Conservation (phyloP, 2,797 vertebrate genomes). For the Melanotaenia maccullochi region DNA sequence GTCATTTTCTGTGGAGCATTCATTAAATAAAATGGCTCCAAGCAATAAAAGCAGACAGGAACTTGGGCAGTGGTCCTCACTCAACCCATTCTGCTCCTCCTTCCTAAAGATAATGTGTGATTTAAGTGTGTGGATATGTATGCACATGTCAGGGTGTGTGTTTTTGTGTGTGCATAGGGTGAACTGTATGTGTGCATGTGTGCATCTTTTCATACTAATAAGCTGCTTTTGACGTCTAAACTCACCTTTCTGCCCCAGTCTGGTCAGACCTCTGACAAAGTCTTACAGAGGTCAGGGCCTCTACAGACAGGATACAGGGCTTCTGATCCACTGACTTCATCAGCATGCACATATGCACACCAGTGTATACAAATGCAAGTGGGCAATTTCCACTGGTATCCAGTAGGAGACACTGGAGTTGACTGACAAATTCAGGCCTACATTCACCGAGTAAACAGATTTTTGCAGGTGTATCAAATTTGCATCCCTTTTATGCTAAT, state of each 20-base stretch:
- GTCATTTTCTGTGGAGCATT: slow-evolving; percentile 61
- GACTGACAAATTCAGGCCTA: slow-evolving; percentile 36
- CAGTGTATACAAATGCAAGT: slow-evolving; percentile 43
- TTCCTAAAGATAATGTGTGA: slow-evolving; percentile 7
- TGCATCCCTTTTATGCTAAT: slow-evolving; percentile 16
- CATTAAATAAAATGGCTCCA: slow-evolving; percentile 69
- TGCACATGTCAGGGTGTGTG: slow-evolving; percentile 6
- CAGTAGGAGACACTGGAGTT: slow-evolving; percentile 28
- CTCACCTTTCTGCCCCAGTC: slow-evolving; percentile 59
- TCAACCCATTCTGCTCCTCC: slow-evolving; percentile 5
- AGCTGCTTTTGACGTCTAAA: slow-evolving; percentile 43
- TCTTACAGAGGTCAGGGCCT: slow-evolving; percentile 68
- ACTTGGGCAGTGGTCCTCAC: slow-evolving; percentile 22
- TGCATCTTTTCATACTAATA: slow-evolving; percentile 65
- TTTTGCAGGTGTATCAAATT: slow-evolving; percentile 18
- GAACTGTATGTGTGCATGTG: slow-evolving; percentile 1
- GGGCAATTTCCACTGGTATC: slow-evolving; percentile 4
- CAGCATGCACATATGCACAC: slow-evolving; percentile 50
- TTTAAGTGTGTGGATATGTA: slow-evolving; percentile 23
- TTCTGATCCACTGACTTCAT: slow-evolving; percentile 66
- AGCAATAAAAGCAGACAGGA: slow-evolving; percentile 30
- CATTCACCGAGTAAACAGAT: slow-evolving; percentile 30
- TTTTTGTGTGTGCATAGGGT: slow-evolving; percentile 5
- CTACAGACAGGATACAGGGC: slow-evolving; percentile 54
- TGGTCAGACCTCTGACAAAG: slow-evolving; percentile 63